These are phyloP conservation scores for Zeugodacus cucurbitae DNA, from an alignment of 1,140 invertebrate genomes.

Conservation along the genomic window DNA sequence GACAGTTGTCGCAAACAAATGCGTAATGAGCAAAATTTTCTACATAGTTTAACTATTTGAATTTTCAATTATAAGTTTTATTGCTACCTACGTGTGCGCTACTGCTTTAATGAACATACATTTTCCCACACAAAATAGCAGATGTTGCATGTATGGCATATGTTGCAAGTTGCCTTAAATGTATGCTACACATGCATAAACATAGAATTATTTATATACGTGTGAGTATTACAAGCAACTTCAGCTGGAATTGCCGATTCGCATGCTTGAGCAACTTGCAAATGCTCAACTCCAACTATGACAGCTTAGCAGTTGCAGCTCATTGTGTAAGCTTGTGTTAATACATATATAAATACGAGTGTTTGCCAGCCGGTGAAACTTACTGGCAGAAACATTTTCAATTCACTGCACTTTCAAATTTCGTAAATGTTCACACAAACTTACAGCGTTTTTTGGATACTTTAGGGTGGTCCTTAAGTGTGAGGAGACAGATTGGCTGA, in stretches of 20 bases:
- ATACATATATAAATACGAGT: neutral
- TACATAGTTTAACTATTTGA: constrained; percentile 34
- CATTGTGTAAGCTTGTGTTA: neutral
- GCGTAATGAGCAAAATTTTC: constrained; percentile 38
- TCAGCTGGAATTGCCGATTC: neutral
- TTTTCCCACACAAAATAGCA: neutral
- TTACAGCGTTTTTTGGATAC: too few relatives aligned
- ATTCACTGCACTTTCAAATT: neutral
- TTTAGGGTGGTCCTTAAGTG: too few relatives aligned
- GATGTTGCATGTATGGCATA: neutral
- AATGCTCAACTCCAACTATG: constrained; percentile 17
- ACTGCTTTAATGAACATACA: neutral
- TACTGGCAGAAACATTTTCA: neutral
- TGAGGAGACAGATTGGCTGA: too few relatives aligned
- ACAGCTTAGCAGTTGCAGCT: constrained; percentile 12
- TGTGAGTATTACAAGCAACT: neutral
- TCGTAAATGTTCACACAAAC: neutral
- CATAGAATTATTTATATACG: neutral
- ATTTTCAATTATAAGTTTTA: constrained; percentile 38
- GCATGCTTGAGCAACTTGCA: neutral
- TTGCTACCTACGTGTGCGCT: neutral
- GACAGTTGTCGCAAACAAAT: constrained; percentile 28
- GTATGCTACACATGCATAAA: neutral
- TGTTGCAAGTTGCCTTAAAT: neutral
- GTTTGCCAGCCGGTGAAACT: neutral